phyloP scores from a whole-genome alignment of 2,113 vertebrate genomes.

The Arizona elegans region DNA sequence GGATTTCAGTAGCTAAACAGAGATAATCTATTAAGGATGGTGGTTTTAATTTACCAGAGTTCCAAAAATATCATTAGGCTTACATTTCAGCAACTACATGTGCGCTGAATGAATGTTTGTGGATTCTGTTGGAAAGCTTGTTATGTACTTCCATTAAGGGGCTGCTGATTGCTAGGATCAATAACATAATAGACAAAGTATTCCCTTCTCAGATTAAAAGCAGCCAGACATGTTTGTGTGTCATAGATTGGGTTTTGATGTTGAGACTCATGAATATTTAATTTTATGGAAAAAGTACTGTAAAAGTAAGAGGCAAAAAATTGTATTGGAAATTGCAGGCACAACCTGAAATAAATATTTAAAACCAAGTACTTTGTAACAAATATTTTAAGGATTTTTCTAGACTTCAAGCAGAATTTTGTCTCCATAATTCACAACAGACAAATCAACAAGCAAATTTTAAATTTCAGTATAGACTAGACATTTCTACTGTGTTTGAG shows the following conservation, averaged over 20 bases:
- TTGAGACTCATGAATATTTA: neutral
- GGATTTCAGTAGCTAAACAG: neutral
- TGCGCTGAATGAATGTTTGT: neutral
- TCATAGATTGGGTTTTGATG: neutral
- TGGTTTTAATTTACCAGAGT: neutral
- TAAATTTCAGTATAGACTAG: neutral
- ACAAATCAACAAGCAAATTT: neutral
- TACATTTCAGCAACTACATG: neutral
- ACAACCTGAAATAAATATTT: neutral
- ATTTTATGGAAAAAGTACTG: neutral
- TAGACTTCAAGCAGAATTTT: neutral
- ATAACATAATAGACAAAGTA: neutral
- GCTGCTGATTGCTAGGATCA: neutral
- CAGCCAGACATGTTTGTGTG: neutral
- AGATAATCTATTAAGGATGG: neutral
- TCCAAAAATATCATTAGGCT: neutral
- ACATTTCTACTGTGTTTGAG: neutral
- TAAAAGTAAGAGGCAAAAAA: neutral
- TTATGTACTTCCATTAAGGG: neutral
- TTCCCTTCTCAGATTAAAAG: neutral
- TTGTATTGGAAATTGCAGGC: neutral
- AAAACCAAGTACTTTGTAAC: neutral
- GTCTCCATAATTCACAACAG: neutral
- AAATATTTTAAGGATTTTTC: neutral
- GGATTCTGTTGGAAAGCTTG: neutral